Evolutionary conservation across 2,888 invertebrate species (phyloP).

Genomic region (Pomacea canaliculata): DNA sequence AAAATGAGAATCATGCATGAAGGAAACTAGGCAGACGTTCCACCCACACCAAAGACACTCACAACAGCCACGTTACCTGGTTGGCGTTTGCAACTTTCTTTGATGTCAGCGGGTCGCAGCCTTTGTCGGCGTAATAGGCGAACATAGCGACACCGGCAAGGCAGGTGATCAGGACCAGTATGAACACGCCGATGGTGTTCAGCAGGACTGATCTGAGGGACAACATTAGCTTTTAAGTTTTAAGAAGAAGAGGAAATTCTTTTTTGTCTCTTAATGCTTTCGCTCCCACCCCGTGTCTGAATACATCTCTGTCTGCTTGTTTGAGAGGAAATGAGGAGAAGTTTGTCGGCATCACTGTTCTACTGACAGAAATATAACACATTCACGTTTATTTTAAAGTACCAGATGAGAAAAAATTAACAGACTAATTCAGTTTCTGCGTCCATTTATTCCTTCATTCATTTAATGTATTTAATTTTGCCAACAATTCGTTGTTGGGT

Average conservation of each 20-base stretch:
- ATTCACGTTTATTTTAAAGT: too few species aligned
- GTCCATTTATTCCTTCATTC: too few species aligned
- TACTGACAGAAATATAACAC: too few species aligned
- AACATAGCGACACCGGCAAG: conserved; percentile 54
- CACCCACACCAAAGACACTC: too few species aligned
- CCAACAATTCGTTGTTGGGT: too few species aligned
- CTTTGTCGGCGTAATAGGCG: conserved; percentile 45
- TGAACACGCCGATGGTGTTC: conserved; percentile 51
- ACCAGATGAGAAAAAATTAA: too few species aligned
- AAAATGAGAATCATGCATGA: too few species aligned
- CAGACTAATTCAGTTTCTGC: too few species aligned
- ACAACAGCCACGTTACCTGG: conserved; percentile 38
- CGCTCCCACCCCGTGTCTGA: not conserved
- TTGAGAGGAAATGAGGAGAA: too few species aligned
- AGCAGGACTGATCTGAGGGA: conserved; percentile 45
- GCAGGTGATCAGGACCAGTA: conserved; percentile 53
- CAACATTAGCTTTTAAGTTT: conserved; percentile 37
- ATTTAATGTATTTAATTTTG: too few species aligned
- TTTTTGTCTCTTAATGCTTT: not conserved
- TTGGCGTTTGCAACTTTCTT: conserved; percentile 45
- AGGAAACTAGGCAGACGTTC: too few species aligned
- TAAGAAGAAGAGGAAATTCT: conserved; percentile 42
- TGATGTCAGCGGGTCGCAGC: conserved; percentile 55
- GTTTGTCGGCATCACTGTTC: too few species aligned
- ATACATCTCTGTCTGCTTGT: not conserved